Percentiles rank a stretch among this genome's conserved stretches.
phyloP scores from a whole-genome alignment of 2,888 invertebrate genomes.

The Cheilosia vulpina region DNA sequence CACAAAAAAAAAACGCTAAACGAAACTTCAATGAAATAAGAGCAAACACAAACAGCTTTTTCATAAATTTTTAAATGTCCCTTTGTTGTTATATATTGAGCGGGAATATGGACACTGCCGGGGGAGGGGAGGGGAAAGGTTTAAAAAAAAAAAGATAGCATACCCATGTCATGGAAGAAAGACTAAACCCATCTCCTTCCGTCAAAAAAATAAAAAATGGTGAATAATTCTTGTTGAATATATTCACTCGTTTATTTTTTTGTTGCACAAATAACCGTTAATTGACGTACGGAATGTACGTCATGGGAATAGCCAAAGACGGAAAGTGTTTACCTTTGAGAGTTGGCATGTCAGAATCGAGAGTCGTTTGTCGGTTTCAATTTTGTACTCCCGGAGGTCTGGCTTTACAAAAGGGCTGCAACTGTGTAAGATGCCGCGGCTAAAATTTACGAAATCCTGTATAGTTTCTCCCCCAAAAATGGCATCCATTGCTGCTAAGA shows the following conservation, averaged over 20 bases:
- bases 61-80: constrained; percentile 73
- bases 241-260: constrained; percentile 29
- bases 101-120: constrained; percentile 17
- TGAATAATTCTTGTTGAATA: constrained; percentile 52
- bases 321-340: constrained; percentile 56
- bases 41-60: constrained; percentile 71
- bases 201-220: constrained; percentile 56
- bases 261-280: constrained; percentile 58
- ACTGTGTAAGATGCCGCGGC: neutral
- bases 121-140: constrained; percentile 24
- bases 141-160: constrained; percentile 15
- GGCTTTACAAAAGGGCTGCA: constrained; percentile 4
- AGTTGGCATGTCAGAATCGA: constrained; percentile 19
- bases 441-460: constrained; percentile 38
- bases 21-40: constrained; percentile 67
- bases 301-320: constrained; percentile 60
- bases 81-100: constrained; percentile 59
- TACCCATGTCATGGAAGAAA: neutral
- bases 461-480: constrained; percentile 14
- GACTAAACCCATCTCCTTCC: constrained; percentile 17
- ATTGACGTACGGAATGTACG: constrained; percentile 59
- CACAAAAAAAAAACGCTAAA: constrained; percentile 45
- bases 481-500: constrained; percentile 1
- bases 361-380: constrained; percentile 52
- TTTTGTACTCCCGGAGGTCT: constrained; percentile 19